Percentiles rank a stretch among this genome's conserved stretches.
These are phyloP conservation scores for Tanytarsus gracilentus DNA, from an alignment of 2,888 invertebrate species.

Conservation along the genomic window DNA sequence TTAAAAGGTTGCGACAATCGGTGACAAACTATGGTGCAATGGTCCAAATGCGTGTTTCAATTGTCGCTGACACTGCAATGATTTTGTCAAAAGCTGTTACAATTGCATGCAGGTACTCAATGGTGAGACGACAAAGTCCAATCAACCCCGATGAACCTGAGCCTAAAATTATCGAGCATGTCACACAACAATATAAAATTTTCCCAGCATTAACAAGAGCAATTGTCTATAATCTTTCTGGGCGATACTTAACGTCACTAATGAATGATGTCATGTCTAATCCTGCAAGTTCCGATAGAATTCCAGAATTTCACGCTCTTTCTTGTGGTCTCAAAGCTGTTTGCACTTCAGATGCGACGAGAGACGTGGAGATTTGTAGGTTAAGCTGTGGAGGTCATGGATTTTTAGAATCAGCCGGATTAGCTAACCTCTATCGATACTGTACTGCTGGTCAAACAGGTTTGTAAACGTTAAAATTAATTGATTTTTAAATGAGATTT, in stretches of 20 bases:
- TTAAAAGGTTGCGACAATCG: constrained; percentile 70
- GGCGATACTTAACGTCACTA: constrained; percentile 52
- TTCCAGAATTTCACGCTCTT: constrained; percentile 27
- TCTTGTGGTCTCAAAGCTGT: constrained; percentile 25
- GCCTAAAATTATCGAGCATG: constrained; percentile 76
- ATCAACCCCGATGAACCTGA: constrained; percentile 61
- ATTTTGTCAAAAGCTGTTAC: constrained; percentile 70
- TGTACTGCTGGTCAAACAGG: constrained; percentile 15
- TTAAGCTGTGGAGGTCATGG: constrained; percentile 29
- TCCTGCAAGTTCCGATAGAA: background rate
- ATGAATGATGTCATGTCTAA: background rate
- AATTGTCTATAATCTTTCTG: constrained; percentile 61
- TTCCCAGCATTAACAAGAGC: constrained; percentile 66
- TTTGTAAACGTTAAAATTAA: too few species aligned
- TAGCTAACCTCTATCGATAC: constrained; percentile 1
- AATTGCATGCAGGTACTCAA: constrained; percentile 79
- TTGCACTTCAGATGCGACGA: constrained; percentile 7
- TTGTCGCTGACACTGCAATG: constrained; percentile 60
- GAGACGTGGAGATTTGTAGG: constrained; percentile 4
- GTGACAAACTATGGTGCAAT: constrained; percentile 86
- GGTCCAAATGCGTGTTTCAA: constrained; percentile 85
- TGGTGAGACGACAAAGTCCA: constrained; percentile 72
- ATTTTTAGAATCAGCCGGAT: constrained; percentile 23
- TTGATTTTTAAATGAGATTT: too few species aligned
- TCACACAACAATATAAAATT: constrained; percentile 81